Conservation (phyloP, 1,140 invertebrate species). For the Nasonia giraulti region DNA sequence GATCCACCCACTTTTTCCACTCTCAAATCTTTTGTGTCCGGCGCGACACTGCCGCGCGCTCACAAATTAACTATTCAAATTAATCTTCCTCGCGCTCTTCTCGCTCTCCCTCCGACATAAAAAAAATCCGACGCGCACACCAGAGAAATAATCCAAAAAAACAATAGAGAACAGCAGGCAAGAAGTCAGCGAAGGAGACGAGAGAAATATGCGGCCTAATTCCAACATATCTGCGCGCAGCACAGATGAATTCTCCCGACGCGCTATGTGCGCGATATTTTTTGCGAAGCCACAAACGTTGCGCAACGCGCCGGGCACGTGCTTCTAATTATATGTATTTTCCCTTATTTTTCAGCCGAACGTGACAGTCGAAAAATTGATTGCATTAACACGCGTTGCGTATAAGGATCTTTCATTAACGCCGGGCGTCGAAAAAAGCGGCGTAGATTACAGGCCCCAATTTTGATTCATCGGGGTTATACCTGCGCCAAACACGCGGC, state of each 20-base stretch:
- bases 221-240: neutral
- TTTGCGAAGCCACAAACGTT: neutral
- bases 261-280: constrained; percentile 24
- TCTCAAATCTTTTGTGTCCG: constrained; percentile 15
- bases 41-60: neutral
- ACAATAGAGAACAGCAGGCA: neutral
- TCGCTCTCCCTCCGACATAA: neutral
- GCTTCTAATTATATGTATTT: constrained; percentile 38
- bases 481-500: too few relatives aligned
- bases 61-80: constrained; percentile 51
- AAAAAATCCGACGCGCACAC: neutral
- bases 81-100: constrained; percentile 36
- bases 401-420: neutral
- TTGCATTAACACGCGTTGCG: too few relatives aligned
- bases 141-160: neutral
- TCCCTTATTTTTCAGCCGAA: too few relatives aligned
- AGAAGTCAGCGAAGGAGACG: neutral
- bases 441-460: neutral
- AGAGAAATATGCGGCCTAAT: neutral
- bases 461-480: neutral
- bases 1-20: constrained; percentile 15
- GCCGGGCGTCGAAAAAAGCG: neutral
- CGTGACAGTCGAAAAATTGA: too few relatives aligned
- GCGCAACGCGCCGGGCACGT: constrained; percentile 10
- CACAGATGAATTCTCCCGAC: constrained; percentile 34